Conservation (phyloP, 1,140 invertebrate genomes). For the Drosophila saltans region DNA sequence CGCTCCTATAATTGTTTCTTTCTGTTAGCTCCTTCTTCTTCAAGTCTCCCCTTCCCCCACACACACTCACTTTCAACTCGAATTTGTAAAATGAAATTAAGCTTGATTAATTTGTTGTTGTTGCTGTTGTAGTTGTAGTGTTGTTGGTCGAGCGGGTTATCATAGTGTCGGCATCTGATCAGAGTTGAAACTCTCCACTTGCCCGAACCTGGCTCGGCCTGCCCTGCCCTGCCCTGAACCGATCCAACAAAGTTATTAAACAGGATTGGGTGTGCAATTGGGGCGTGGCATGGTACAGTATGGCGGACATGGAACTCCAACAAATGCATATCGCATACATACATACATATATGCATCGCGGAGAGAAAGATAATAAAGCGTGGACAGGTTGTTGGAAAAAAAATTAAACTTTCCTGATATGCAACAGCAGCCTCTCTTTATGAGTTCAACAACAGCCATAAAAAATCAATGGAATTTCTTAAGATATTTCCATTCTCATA, state of each 20-base stretch:
- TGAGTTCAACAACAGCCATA: constrained; percentile 52
- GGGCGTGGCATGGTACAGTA: constrained; percentile 53
- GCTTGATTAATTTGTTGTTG: constrained; percentile 75
- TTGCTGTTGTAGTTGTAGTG: constrained; percentile 7
- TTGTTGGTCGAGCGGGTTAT: constrained; percentile 37
- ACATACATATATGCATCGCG: constrained; percentile 5
- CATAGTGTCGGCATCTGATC: constrained; percentile 62
- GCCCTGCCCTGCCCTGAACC: constrained; percentile 18
- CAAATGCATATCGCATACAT: not conserved
- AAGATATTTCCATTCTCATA: constrained; percentile 52
- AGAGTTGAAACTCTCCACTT: constrained; percentile 1
- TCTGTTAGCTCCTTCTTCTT: constrained; percentile 18
- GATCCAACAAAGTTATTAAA: constrained; percentile 73
- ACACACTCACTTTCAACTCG: not conserved
- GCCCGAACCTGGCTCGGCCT: not conserved
- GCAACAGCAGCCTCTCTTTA: constrained; percentile 23
- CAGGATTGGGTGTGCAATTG: constrained; percentile 72
- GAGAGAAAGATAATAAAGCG: constrained; percentile 62
- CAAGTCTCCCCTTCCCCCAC: too few species aligned
- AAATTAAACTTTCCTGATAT: constrained; percentile 30
- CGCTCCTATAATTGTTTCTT: constrained; percentile 52
- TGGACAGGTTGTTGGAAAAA: constrained; percentile 42
- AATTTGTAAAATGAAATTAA: constrained; percentile 60
- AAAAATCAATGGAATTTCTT: constrained; percentile 60
- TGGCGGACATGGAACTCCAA: constrained; percentile 9